Conservation (phyloP, 2,113 vertebrate species). For the Arothron firmamentum region DNA sequence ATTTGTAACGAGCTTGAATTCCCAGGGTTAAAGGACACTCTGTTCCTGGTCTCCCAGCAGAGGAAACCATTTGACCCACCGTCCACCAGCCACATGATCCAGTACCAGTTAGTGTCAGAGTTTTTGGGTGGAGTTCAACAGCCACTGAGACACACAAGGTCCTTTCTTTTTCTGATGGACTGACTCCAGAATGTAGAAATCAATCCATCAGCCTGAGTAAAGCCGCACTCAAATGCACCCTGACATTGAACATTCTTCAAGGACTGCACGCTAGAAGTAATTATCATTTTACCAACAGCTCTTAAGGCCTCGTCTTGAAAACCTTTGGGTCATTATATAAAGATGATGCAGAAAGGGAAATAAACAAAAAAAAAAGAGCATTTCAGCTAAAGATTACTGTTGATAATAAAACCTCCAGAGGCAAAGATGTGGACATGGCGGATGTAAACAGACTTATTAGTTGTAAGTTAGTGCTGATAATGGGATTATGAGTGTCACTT, state of each 20-base stretch:
- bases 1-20: no score
- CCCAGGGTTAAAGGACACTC: constrained; percentile 6
- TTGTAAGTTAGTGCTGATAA: no score
- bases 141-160: constrained; percentile 33
- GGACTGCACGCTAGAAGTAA: constrained; percentile 16
- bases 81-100: constrained; percentile 41
- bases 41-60: constrained; percentile 19
- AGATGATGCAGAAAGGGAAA: not conserved
- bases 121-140: constrained; percentile 26
- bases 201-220: constrained; percentile 26
- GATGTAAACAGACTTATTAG: no score
- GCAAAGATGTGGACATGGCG: no score
- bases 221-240: constrained; percentile 15
- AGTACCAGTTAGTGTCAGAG: constrained; percentile 59
- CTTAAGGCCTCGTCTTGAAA: not conserved
- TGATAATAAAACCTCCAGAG: no score
- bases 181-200: constrained; percentile 29
- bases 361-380: not conserved
- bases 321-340: constrained; percentile 28
- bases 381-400: no score
- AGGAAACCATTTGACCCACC: constrained; percentile 17
- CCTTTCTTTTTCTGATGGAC: constrained; percentile 34
- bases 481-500: no score
- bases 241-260: constrained; percentile 22
- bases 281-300: constrained; percentile 28